Conservation (phyloP, 2,797 vertebrate species). For the Molossus alvarezi region DNA sequence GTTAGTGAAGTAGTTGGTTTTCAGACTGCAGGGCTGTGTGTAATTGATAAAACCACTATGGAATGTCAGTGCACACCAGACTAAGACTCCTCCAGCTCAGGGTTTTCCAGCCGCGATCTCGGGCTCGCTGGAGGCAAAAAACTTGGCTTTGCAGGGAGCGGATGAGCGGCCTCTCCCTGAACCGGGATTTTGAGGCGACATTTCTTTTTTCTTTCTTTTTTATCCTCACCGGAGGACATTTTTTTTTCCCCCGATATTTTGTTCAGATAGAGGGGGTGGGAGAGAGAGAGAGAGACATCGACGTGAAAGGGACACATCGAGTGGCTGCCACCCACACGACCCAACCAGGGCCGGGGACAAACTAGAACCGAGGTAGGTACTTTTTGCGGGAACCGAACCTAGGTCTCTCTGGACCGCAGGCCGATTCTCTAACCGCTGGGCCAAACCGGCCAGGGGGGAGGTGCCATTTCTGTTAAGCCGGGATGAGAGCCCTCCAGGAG, state of each 20-base stretch:
- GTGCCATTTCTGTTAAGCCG: not conserved
- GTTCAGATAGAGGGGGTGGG: too few relatives aligned
- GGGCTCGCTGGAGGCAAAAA: not conserved
- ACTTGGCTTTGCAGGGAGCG: not conserved
- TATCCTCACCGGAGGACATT: too few relatives aligned
- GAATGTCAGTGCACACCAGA: slow-evolving; percentile 1
- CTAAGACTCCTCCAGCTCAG: not conserved
- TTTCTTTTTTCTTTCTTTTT: not conserved
- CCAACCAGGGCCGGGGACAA: too few relatives aligned
- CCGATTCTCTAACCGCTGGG: too few relatives aligned
- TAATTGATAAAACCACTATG: not conserved
- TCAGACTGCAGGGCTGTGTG: not conserved
- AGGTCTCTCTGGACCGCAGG: too few relatives aligned
- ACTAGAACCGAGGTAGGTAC: too few relatives aligned
- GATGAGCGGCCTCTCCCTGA: not conserved
- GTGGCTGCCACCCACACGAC: too few relatives aligned
- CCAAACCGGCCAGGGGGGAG: not conserved
- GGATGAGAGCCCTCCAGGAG: not conserved
- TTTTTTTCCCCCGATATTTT: too few relatives aligned
- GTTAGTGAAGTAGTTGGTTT: slow-evolving; percentile 56
- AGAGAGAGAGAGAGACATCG: too few relatives aligned
- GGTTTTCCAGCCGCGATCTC: not conserved
- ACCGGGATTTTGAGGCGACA: not conserved
- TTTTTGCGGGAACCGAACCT: too few relatives aligned
- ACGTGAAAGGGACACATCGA: too few relatives aligned